A percentile compares a stretch with the other conserved stretches of the same genome.
phyloP scores from a whole-genome alignment of 2,888 invertebrate species.

The Pristionchus japonicus region DNA sequence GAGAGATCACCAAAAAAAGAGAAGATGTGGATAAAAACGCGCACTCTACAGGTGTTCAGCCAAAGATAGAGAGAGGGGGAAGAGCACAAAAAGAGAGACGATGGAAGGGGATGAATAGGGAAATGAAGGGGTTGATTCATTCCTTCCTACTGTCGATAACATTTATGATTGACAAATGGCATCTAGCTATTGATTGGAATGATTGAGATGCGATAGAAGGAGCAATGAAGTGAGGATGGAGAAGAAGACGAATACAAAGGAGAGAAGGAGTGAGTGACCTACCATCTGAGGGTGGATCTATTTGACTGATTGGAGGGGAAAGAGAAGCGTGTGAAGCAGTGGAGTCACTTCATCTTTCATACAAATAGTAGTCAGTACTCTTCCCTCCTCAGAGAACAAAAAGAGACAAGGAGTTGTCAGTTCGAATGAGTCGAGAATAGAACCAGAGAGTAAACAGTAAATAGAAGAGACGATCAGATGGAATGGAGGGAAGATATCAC shows the following conservation, averaged over 20 bases:
- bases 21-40: background rate
- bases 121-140: constrained; percentile 17
- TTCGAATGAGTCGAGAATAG: constrained; percentile 19
- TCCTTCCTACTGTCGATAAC: constrained; percentile 12
- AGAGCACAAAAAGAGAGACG: background rate
- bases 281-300: background rate
- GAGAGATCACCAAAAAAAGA: background rate
- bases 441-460: background rate
- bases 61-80: background rate
- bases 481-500: constrained; percentile 2
- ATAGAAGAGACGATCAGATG: constrained; percentile 2
- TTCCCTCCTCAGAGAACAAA: background rate
- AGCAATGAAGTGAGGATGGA: background rate
- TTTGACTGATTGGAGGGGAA: constrained; percentile 16
- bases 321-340: constrained; percentile 8
- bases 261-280: no score
- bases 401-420: constrained; percentile 8
- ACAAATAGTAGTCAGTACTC: constrained; percentile 30
- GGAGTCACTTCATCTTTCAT: constrained; percentile 27
- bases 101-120: constrained; percentile 7
- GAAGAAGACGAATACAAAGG: background rate
- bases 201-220: background rate
- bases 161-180: constrained; percentile 3
- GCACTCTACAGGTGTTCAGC: background rate
- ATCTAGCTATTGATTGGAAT: background rate